Evolutionary conservation across 2,888 invertebrate species (phyloP), one percentile per base, ranked within the genome.

Genomic region (Himalopsyche kuldschensis): DNA sequence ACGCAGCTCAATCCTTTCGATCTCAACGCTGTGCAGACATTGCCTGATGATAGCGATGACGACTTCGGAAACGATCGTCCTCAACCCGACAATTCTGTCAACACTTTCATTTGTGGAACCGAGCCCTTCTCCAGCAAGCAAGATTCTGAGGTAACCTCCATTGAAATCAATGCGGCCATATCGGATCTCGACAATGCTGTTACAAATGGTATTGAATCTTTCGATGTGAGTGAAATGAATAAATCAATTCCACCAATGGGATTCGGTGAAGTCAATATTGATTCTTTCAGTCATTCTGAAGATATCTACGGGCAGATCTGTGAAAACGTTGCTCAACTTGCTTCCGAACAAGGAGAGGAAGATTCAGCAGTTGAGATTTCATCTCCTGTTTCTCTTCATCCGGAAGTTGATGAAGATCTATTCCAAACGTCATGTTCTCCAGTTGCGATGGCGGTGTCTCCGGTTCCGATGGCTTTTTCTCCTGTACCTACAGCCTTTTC

Each of bases 11-110:
- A 91, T 87, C 90, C 90, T 76, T 92, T 93, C 75, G 93, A 93
- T 88, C 90, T 94, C 35, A 93, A 94, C 88, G 92, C 93, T 85
- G 93, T 94, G 30, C 94, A 93, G 87, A 87, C 89, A 24, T 87
- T 94, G 77, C 94, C 94, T 0, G 87, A 87, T 76, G 91, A 92
- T 86, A 90, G 90, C 87, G 93, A 93, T 82, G 92, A 93, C 87
- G 89, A 87, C 87, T 89, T 82, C 20, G 80, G 89, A 80, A 91
- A 91, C 84, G 91, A 85, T 75, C 82, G 84, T 63, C 84, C 82
- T 17, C 81, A 85, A 63, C 82, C 84, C 17, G 85, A 86, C 69
- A 85, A 82, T 48, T 79, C 84, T 30, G 41, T 83, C 1, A 78
- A 78, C n/a, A 77, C 77, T 24, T 20, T 32, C 35, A 30, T 55